Percentiles rank a stretch among this genome's conserved stretches.
Evolutionary conservation across 2,113 vertebrate species (phyloP).

Genomic region (Cryptotis parvus): DNA sequence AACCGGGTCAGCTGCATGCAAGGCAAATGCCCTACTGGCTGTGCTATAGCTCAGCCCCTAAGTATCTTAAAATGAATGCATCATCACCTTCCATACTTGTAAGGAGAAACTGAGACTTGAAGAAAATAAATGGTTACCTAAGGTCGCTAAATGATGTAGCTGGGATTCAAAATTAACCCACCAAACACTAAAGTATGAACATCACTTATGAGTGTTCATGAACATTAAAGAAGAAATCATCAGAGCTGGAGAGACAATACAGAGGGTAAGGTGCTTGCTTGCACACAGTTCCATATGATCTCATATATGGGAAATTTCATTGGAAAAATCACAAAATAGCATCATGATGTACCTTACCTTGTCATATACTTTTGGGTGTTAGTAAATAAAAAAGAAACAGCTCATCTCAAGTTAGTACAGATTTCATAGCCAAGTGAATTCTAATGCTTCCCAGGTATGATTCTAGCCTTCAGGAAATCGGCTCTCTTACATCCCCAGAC

Average conservation of each 20-base stretch:
- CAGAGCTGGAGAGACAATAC: too few species aligned
- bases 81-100: not conserved
- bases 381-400: conserved; percentile 5
- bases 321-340: not conserved
- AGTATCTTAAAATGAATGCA: not conserved
- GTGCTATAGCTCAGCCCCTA: too few species aligned
- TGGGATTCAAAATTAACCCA: conserved; percentile 1
- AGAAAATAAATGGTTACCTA: not conserved
- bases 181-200: not conserved
- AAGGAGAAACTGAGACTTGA: not conserved
- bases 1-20: too few species aligned
- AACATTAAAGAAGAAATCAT: not conserved
- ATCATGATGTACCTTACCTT: not conserved
- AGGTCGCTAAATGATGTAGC: not conserved
- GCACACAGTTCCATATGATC: too few species aligned
- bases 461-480: conserved; percentile 13
- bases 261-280: too few species aligned
- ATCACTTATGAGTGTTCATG: not conserved
- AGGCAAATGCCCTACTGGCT: too few species aligned
- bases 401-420: not conserved
- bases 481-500: conserved; percentile 2
- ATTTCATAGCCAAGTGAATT: not conserved
- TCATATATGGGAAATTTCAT: not conserved
- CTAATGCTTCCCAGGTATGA: conserved; percentile 52
- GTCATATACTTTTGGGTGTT: not conserved